Base-by-base conservation (phyloP, 1,140 invertebrate species). In the Drosophila miranda region DNA sequence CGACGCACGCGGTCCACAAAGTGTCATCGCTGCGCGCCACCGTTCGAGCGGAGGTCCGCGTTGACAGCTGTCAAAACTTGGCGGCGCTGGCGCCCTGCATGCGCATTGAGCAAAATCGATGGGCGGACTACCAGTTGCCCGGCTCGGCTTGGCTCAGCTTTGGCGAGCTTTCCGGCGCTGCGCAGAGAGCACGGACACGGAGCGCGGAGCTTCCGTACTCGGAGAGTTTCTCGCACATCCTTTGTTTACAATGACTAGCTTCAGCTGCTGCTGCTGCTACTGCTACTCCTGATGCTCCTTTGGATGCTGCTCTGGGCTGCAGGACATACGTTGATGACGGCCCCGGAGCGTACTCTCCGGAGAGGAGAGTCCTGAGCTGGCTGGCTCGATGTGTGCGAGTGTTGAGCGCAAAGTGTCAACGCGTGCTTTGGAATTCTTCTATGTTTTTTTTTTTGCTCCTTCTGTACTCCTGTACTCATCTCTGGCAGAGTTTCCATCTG, bases 341-440 rank as follows among this genome's bases (percentile, higher is more conserved):
- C 74, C 82, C 81, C 61, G 74, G 34, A 87, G 81, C 73, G 19
- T 67, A 63, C 70, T 80, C 81, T 86, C 81, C 68, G 68, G 80
- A 84, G 81, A 80, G 81, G 49, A 67, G 34, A 75, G 62, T 42
- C 69, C 77, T 67, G 45, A n/a, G 19, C 42, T 60, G 49, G 46
- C 23, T 26, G 23, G 46, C 54, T 26, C 68, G 42, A 48, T n/a
- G 41, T 67, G 58, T 86, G 78, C 49, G 64, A 82, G 82, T 78
- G 82, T 87, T 86, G 82, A 86, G 82, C 82, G 75, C 66, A 87
- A 86, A 86, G 82, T 86, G 82, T 86, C 82, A 86, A 86, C 82
- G 82, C 82, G 82, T 86, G 82, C 82, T 86, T 87, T 87, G 82
- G 78, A 66, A 86, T 82, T 86, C 62, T 68, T 68, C 50, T 68